Base-by-base conservation (phyloP, 2,797 vertebrate species). In the Arctocebus calabarensis region DNA sequence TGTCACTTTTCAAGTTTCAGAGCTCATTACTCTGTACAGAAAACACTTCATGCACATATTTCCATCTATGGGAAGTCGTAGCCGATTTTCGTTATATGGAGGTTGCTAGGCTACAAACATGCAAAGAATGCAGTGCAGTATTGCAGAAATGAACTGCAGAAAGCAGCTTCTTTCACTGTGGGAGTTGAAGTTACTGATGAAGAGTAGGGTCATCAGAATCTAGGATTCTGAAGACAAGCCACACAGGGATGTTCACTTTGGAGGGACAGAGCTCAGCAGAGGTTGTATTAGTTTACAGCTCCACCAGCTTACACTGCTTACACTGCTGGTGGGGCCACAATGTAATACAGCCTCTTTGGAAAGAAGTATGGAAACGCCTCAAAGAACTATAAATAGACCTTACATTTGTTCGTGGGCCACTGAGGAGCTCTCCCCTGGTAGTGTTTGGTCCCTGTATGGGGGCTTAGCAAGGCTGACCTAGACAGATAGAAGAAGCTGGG, bases 401-500 rank as follows among this genome's bases (percentile, higher is more conserved):
- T 48, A 48, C 11, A 5, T n/a, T 57, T 61, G 6, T 12, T 12
- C 5, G 55, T 43, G 16, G 0, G 25, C n/a, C 12, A 87, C 40
- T 45, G 20, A 73, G 48, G 32, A 73, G 6, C 5, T 10, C 2
- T 6, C 29, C 2, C 4, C 5, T 32, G 1, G 29, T 48, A 40
- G 4, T 40, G 22, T 0, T 14, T 86, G n/a, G 14, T 70, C 57
- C 16, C 20, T 43, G 37, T 34, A 19, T 43, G 10, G 32, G 14
- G 22, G 7, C 13, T 83, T 10, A 71, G 14, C 29, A 45, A 48
- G 27, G n/a, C 25, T n/a, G 20, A 37, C 12, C 8, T 68, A 27
- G 13, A 32, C 8, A 19, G 3, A 59, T 20, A 5, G 6, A 64
- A 75, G 52, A 74, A 64, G 2, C 0, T 37, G 5, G 1, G 0